phyloP scores from a whole-genome alignment of 1,140 invertebrate genomes.

The Lysiphlebus fabarum region DNA sequence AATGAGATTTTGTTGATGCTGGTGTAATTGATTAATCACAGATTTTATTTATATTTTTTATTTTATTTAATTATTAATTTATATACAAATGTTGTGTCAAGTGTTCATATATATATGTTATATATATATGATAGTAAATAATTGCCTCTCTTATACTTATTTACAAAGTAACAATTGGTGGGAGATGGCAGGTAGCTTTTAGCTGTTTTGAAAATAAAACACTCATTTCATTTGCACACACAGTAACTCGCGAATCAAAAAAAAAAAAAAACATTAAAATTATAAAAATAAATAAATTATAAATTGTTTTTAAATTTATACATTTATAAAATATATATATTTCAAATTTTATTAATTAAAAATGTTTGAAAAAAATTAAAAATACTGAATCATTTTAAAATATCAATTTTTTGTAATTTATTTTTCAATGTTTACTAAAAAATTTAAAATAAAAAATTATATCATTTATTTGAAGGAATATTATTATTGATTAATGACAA shows the following conservation, averaged over 20 bases:
- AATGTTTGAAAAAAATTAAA: too few relatives aligned
- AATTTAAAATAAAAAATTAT: too few relatives aligned
- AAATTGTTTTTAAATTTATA: not conserved
- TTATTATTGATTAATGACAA: too few relatives aligned
- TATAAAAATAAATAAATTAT: not conserved
- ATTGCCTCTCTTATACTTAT: not conserved
- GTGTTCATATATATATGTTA: too few relatives aligned
- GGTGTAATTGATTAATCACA: too few relatives aligned
- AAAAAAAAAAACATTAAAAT: conserved; percentile 4
- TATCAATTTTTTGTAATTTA: not conserved
- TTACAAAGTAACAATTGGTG: conserved; percentile 30
- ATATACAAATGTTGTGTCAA: too few relatives aligned
- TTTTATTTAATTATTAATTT: too few relatives aligned
- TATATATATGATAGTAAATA: too few relatives aligned
- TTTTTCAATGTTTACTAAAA: too few relatives aligned
- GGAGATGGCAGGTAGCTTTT: conserved; percentile 51
- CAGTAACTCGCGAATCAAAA: conserved; percentile 39
- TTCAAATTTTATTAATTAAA: not conserved
- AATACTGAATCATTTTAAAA: not conserved
- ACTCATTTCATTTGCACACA: conserved; percentile 47
- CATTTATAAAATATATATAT: not conserved
- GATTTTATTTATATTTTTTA: too few relatives aligned
- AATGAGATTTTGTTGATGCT: too few relatives aligned
- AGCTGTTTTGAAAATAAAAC: conserved; percentile 37
- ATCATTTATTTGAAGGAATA: too few relatives aligned